Base-by-base conservation (phyloP, 2,888 invertebrate species). In the Busseola fusca region DNA sequence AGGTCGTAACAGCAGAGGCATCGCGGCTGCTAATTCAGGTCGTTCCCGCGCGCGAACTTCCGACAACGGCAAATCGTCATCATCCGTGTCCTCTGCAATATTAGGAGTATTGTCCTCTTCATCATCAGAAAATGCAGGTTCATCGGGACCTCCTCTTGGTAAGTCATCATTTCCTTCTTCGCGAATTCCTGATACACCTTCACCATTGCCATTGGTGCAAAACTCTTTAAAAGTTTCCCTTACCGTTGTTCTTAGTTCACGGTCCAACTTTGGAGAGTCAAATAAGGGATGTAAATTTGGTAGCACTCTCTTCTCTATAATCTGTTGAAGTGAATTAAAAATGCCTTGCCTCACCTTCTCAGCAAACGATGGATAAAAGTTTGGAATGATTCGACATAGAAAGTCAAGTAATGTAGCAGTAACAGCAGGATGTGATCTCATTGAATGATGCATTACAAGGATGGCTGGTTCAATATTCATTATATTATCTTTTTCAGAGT, bases 391-490 rank as follows among this genome's bases (percentile, higher is more conserved):
- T 96, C 98, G 96, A 94, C 98, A 98, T 80, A 99, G 96, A 94
- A 99, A 99, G 93, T 99, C 98, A 85, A 99, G 93, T 79, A 99
- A 96, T 27, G 98, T 98, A 72, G 98, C 98, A 77, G 98, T 98
- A 81, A 98, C 98, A 27, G 97, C 98, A 62, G 98, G 98, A 94
- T 99, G 98, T 74, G 98, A 98, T 88, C 98, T 96, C 97, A 99
- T 98, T 60, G 98, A 98, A 95, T 98, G 98, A 92, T 98, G 98
- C 98, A 99, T 99, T 37, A 99, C 98, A 82, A 99, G 96, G 86
- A 99, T 98, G 18, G 98, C 98, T 34, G 99, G 98, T 94, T 99
- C 98, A 85, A 99, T 98, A 92, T 99, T 98, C 99, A 99, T 99
- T 80, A 99, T 99, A 91, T 98, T 98, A 92, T 99, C 98, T 90